These are phyloP conservation scores for Numenius arquata DNA, from an alignment of 2,113 vertebrate species.

Conservation along the genomic window DNA sequence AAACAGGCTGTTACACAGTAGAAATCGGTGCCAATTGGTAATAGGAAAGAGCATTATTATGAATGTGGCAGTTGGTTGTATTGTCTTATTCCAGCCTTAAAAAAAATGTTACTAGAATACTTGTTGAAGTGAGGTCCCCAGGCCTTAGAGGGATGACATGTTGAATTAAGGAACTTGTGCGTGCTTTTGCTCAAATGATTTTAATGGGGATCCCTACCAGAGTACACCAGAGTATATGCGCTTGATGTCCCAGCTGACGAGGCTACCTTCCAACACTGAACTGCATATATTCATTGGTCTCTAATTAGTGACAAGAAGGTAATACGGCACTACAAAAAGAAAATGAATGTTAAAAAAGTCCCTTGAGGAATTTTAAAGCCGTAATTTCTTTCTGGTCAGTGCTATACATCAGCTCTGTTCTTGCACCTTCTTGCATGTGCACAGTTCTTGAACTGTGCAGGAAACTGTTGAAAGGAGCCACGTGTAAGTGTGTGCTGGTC, in stretches of 20 bases:
- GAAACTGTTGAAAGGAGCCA: background rate
- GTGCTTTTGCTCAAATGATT: conserved; percentile 9
- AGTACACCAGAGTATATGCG: background rate
- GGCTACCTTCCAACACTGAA: background rate
- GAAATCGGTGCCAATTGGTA: background rate
- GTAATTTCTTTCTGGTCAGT: background rate
- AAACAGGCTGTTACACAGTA: background rate
- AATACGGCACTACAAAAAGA: background rate
- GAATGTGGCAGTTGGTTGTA: background rate
- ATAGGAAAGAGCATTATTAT: background rate
- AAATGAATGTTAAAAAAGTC: background rate
- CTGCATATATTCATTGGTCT: background rate
- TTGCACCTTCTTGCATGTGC: background rate
- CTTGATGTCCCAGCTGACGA: background rate
- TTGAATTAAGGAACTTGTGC: conserved; percentile 38
- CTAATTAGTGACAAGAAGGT: background rate
- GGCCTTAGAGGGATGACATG: conserved; percentile 27
- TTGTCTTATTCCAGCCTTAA: background rate
- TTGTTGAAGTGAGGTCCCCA: conserved; percentile 25
- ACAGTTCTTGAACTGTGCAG: background rate
- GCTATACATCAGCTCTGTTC: background rate
- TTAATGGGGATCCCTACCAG: conserved; percentile 34
- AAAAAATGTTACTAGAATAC: conserved; percentile 6
- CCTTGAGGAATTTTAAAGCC: background rate
- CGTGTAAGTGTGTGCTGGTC: background rate